Evolutionary conservation across 2,888 invertebrate genomes (phyloP).

Genomic region (Drosophila paramelanica): DNA sequence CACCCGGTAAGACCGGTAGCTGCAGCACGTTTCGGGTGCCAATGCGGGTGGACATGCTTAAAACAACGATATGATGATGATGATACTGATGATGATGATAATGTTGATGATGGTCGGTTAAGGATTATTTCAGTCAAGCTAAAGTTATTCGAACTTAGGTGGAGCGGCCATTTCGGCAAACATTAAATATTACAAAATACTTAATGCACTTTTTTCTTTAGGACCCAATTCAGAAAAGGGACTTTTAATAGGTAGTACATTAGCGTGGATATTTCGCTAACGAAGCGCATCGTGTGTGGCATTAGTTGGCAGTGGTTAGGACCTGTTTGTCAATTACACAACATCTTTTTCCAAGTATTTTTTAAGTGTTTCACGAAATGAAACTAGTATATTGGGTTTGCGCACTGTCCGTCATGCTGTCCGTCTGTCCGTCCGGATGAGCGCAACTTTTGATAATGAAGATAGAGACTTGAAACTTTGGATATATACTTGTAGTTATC

Average conservation of each 20-base stretch:
- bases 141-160: conserved; percentile 31
- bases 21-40: conserved; percentile 55
- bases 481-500: no score
- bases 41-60: conserved; percentile 41
- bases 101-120: conserved; percentile 33
- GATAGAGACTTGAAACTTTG: no score
- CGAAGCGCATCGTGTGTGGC: conserved; percentile 36
- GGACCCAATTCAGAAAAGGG: conserved; percentile 21
- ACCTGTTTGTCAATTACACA: neutral
- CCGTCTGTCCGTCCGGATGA: no score
- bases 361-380: neutral
- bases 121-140: conserved; percentile 36
- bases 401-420: no score
- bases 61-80: conserved; percentile 25
- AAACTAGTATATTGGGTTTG: no score
- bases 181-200: conserved; percentile 60
- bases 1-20: conserved; percentile 24
- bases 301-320: conserved; percentile 28
- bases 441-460: no score
- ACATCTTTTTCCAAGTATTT: conserved; percentile 11
- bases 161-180: conserved; percentile 39
- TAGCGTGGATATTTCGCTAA: conserved; percentile 33
- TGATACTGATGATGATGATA: conserved; percentile 28
- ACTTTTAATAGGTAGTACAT: conserved; percentile 33
- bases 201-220: conserved; percentile 44